Conservation (phyloP, 1,140 invertebrate genomes). For the Formica selysi region DNA sequence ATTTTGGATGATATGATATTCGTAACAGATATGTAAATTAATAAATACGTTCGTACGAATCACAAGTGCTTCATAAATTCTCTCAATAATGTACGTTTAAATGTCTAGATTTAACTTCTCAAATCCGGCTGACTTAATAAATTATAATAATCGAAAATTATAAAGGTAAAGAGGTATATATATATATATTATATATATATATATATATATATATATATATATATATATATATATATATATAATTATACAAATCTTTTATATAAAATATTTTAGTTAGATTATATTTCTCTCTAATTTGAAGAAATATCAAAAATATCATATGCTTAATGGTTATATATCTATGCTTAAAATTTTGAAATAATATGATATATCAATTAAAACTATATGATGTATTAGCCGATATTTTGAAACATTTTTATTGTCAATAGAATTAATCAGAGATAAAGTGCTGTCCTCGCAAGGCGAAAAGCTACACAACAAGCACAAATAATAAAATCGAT, state of each 20-base stretch:
- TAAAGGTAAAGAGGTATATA: background rate
- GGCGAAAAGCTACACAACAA: background rate
- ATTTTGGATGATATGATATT: constrained; percentile 27
- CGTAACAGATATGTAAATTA: constrained; percentile 25
- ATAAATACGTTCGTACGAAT: constrained; percentile 37
- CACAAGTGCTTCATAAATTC: constrained; percentile 2
- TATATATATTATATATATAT: background rate
- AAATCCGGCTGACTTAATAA: background rate
- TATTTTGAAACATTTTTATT: constrained; percentile 1
- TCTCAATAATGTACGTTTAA: background rate
- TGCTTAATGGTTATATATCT: background rate
- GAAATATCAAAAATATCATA: background rate
- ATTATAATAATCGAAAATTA: background rate
- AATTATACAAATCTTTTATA: background rate
- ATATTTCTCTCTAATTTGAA: background rate
- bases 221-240: background rate
- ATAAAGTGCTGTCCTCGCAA: constrained; percentile 33
- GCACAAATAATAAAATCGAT: constrained; percentile 5
- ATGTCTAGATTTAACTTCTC: background rate
- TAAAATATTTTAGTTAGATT: background rate
- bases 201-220: background rate
- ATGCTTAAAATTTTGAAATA: constrained; percentile 7
- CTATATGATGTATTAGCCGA: background rate
- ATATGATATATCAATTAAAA: constrained; percentile 13
- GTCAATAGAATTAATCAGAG: background rate